Conservation (phyloP, 2,797 vertebrate genomes). For the Erithacus rubecula region DNA sequence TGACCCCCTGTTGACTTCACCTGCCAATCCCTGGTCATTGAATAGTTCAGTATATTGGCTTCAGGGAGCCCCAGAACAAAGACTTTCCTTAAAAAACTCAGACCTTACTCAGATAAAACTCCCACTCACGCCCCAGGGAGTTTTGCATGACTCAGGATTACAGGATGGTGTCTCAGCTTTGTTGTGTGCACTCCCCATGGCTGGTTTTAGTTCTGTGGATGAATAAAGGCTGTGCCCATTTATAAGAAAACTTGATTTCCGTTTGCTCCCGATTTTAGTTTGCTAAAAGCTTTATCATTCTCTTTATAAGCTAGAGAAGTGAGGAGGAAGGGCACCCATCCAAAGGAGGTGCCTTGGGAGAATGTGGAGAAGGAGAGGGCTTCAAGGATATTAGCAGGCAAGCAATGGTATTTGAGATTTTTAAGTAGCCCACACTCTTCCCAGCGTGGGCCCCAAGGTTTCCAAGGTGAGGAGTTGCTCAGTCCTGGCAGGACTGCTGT, state of each 20-base stretch:
- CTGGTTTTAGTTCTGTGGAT: background rate
- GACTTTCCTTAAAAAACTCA: constrained; percentile 20
- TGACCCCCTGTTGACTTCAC: constrained; percentile 15
- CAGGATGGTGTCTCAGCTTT: constrained; percentile 16
- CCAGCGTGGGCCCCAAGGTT: background rate
- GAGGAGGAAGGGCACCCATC: background rate
- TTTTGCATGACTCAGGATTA: constrained; percentile 47
- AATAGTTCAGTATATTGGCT: constrained; percentile 28
- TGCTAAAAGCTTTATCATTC: background rate
- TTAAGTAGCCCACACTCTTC: background rate
- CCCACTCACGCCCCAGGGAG: constrained; percentile 31
- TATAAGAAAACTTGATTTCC: background rate
- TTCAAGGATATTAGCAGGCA: background rate
- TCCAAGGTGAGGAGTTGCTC: background rate
- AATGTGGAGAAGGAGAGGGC: background rate
- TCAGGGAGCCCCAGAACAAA: constrained; percentile 40
- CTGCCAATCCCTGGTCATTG: background rate
- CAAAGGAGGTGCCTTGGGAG: background rate
- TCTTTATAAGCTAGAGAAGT: background rate
- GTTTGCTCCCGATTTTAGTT: background rate
- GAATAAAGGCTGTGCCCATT: constrained; percentile 20
- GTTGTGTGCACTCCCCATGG: background rate
- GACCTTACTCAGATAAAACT: constrained; percentile 50
- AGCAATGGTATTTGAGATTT: background rate
- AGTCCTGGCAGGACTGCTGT: background rate